phyloP scores from a whole-genome alignment of 2,113 vertebrate genomes.

The Siphamia tubifer region DNA sequence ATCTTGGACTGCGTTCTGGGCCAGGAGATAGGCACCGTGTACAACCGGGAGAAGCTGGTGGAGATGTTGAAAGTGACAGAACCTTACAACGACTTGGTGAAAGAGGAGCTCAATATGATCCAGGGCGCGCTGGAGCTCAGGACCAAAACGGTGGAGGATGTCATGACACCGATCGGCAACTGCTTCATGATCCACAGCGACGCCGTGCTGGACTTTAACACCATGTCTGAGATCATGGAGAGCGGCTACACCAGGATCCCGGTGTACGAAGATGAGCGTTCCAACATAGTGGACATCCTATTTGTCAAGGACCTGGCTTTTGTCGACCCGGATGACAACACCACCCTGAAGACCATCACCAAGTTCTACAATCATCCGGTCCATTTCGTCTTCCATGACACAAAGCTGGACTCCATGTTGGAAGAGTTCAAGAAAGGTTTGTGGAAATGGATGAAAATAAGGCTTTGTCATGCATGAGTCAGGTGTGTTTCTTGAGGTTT shows the following conservation, averaged over 20 bases:
- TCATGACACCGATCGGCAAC: constrained; percentile 90
- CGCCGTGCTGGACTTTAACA: constrained; percentile 93
- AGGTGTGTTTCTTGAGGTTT: too few species aligned
- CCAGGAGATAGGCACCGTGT: constrained; percentile 96
- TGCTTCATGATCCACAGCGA: constrained; percentile 96
- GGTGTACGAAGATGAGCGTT: constrained; percentile 88
- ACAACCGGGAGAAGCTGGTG: constrained; percentile 96
- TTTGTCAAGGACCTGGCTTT: constrained; percentile 95
- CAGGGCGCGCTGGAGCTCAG: constrained; percentile 93
- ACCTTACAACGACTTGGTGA: constrained; percentile 92
- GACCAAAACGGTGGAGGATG: constrained; percentile 93
- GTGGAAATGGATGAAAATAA: constrained; percentile 3
- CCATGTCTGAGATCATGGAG: constrained; percentile 98
- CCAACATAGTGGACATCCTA: constrained; percentile 95
- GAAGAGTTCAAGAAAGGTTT: constrained; percentile 98
- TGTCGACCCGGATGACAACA: constrained; percentile 94
- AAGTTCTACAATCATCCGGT: constrained; percentile 97
- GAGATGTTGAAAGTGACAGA: constrained; percentile 96
- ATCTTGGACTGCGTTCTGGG: constrained; percentile 89
- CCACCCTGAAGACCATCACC: constrained; percentile 94
- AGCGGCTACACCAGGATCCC: constrained; percentile 95
- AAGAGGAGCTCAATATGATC: constrained; percentile 97
- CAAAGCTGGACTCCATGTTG: constrained; percentile 95
- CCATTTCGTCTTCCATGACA: constrained; percentile 96
- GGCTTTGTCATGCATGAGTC: too few species aligned